Evolutionary conservation across 2,113 vertebrate genomes (phyloP).

Genomic region (Pogonocichla stellata): DNA sequence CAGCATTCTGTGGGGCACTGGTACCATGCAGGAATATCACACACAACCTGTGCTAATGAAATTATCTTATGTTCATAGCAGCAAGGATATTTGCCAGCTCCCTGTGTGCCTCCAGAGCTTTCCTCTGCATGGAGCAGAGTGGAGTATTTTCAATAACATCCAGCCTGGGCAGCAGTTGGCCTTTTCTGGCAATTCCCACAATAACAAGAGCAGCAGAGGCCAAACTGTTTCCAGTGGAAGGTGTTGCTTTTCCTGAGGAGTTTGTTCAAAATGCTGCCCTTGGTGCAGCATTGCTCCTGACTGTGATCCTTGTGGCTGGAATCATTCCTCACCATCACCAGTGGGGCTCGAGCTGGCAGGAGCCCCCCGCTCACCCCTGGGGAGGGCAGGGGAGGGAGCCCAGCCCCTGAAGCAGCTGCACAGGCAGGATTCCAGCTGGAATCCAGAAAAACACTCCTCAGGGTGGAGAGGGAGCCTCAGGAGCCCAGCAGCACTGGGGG

Average conservation of each 20-base stretch:
- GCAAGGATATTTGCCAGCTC: neutral
- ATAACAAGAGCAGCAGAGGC: neutral
- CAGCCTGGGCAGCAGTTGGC: neutral
- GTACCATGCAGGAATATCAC: rapidly evolving
- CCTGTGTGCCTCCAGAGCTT: neutral
- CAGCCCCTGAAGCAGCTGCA: too few species aligned
- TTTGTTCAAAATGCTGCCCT: neutral
- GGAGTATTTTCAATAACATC: neutral
- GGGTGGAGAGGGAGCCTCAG: too few species aligned
- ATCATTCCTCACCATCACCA: too few species aligned
- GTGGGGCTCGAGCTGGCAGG: too few species aligned
- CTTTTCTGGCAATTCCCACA: neutral
- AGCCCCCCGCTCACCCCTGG: neutral
- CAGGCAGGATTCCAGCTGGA: too few species aligned
- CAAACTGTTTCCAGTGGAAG: neutral
- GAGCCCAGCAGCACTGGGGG: rapidly evolving
- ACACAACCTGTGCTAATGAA: rapidly evolving
- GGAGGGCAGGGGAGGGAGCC: too few species aligned
- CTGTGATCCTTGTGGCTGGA: too few species aligned
- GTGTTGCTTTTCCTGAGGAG: neutral
- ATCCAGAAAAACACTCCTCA: too few species aligned
- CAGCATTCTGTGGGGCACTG: neutral
- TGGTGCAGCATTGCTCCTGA: too few species aligned
- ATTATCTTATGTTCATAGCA: rapidly evolving
- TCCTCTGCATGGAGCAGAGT: neutral